These are phyloP conservation scores for Pogonocherus hispidulus DNA, from an alignment of 2,888 invertebrate species.

Conservation along the genomic window DNA sequence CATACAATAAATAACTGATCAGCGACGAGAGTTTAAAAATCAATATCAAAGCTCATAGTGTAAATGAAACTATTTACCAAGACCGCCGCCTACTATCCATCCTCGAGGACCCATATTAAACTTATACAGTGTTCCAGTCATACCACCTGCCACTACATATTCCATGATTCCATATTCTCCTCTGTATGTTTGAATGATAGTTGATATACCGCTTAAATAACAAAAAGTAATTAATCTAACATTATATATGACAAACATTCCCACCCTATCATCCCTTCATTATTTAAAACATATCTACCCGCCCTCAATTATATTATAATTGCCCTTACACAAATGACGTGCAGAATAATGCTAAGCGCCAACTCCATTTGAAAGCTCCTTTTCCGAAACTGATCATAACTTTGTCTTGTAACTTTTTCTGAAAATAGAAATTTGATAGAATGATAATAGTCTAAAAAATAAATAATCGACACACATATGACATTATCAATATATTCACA, in stretches of 20 bases:
- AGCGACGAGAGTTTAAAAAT: no score
- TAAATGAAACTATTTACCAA: conserved; percentile 70
- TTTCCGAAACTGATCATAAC: conserved; percentile 79
- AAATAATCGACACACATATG: background rate
- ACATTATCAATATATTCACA: no score
- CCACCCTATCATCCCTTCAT: no score
- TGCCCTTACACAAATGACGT: conserved; percentile 80
- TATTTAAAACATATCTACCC: no score
- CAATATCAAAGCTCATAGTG: background rate
- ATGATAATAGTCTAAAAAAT: background rate
- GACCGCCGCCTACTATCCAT: conserved; percentile 75
- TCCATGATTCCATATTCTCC: conserved; percentile 78
- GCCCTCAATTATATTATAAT: no score
- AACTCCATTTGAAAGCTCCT: conserved; percentile 81
- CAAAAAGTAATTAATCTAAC: no score
- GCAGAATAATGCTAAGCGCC: conserved; percentile 78
- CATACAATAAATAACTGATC: no score
- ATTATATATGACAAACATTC: no score
- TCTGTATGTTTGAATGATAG: conserved; percentile 77
- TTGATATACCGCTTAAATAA: conserved; percentile 74
- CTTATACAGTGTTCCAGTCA: conserved; percentile 79
- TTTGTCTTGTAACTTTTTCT: conserved; percentile 80
- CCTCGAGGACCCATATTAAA: conserved; percentile 78
- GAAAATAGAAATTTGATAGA: conserved; percentile 57
- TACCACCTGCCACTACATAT: conserved; percentile 75